Evolutionary conservation across 2,888 invertebrate species (phyloP).

Genomic region (Catocala sponsa): DNA sequence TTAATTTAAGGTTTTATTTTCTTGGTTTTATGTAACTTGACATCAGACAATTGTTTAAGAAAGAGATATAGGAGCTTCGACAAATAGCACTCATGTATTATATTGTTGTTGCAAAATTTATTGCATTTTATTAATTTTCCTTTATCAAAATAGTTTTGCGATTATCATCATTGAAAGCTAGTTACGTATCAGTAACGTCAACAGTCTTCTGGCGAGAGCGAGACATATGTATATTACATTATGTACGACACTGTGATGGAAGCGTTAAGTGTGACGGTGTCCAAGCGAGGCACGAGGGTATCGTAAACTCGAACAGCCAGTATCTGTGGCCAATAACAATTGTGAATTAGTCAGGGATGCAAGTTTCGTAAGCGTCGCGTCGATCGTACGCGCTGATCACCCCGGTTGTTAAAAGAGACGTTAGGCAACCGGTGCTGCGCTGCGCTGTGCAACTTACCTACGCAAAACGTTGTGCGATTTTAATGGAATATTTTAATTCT

Average conservation of each 20-base stretch:
- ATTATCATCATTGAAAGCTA: constrained; percentile 10
- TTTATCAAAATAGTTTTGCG: constrained; percentile 19
- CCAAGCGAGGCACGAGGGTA: constrained; percentile 10
- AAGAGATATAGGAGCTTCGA: constrained; percentile 26
- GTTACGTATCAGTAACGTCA: neutral
- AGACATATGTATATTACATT: neutral
- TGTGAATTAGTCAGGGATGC: constrained; percentile 33
- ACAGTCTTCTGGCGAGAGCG: neutral
- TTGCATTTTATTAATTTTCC: constrained; percentile 27
- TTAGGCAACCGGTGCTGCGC: constrained; percentile 39
- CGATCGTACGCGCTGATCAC: constrained; percentile 37
- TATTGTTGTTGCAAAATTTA: constrained; percentile 22
- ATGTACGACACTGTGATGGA: constrained; percentile 2
- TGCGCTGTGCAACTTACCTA: constrained; percentile 35
- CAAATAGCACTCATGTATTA: constrained; percentile 35
- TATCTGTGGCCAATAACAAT: constrained; percentile 26
- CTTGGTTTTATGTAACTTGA: constrained; percentile 46
- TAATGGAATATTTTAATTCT: too few relatives aligned
- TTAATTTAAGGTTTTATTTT: constrained; percentile 58
- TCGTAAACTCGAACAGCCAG: constrained; percentile 23
- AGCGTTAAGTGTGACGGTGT: constrained; percentile 15
- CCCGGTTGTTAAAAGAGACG: constrained; percentile 25
- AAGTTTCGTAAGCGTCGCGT: constrained; percentile 35
- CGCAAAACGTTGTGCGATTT: constrained; percentile 30
- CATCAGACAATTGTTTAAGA: constrained; percentile 39